A percentile compares a stretch with the other conserved stretches of the same genome.
These are phyloP conservation scores for Zoanthus solanderi DNA, from an alignment of 92 coral and sea anemone genomes.

Conservation along the genomic window DNA sequence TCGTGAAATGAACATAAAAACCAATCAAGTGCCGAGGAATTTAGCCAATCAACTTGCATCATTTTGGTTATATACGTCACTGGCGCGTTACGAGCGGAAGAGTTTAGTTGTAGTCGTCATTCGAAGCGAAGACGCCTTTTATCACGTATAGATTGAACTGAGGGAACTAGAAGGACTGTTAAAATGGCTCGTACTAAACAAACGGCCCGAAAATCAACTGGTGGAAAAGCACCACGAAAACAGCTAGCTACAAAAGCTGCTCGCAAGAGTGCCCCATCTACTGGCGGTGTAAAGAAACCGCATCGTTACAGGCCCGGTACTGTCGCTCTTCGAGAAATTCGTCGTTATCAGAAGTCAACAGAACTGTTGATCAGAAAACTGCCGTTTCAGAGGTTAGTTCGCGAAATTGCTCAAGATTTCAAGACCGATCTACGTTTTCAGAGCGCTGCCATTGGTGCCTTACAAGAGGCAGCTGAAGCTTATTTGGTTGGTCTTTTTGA, in stretches of 20 bases:
- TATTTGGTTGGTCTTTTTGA: constrained; percentile 97
- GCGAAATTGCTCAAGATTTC: constrained; percentile 99
- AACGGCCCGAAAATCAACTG: constrained; percentile 96
- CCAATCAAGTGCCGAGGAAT: constrained; percentile 50
- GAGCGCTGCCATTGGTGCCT: constrained; percentile 99
- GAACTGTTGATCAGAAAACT: constrained; percentile 99
- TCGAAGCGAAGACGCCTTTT: constrained; percentile 50
- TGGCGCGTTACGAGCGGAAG: constrained; percentile 39
- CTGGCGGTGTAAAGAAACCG: constrained; percentile 98
- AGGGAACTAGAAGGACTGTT: neutral
- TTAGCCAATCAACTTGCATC: constrained; percentile 11
- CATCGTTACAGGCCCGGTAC: constrained; percentile 99
- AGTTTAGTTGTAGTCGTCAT: constrained; percentile 30
- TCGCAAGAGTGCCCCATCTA: constrained; percentile 97
- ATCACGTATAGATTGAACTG: constrained; percentile 14
- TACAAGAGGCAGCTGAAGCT: constrained; percentile 99
- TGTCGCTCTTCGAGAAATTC: constrained; percentile 99
- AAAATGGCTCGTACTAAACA: constrained; percentile 97
- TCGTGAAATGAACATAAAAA: constrained; percentile 24
- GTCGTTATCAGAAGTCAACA: constrained; percentile 99
- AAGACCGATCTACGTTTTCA: constrained; percentile 99
- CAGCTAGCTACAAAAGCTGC: constrained; percentile 98
- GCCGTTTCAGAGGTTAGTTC: constrained; percentile 98
- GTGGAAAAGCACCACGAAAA: constrained; percentile 99
- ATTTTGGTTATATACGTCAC: constrained; percentile 50